Evolutionary conservation across 2,888 invertebrate genomes (phyloP).

Genomic region (Atethmia centrago): DNA sequence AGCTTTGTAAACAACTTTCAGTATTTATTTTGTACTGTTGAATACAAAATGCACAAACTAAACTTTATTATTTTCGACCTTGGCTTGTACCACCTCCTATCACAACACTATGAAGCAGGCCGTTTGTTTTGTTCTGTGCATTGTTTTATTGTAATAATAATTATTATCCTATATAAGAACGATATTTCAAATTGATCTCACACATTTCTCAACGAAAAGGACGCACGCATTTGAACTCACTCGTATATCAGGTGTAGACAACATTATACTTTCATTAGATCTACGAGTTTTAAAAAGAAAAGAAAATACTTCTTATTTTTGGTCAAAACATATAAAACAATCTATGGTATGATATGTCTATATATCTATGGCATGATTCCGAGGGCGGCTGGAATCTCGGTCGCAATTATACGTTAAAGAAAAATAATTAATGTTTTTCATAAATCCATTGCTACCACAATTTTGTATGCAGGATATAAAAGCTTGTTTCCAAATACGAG

Average conservation of each 20-base stretch:
- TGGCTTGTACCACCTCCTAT: no score
- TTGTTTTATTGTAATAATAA: no score
- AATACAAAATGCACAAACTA: no score
- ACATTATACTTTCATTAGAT: conserved; percentile 31
- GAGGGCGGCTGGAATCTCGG: not conserved
- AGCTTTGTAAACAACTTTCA: no score
- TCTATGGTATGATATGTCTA: conserved; percentile 29
- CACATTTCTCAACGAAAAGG: no score
- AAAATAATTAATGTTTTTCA: conserved; percentile 2
- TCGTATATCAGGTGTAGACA: conserved; percentile 43
- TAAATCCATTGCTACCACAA: conserved; percentile 36
- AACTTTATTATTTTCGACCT: no score
- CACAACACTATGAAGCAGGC: no score
- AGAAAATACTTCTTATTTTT: not conserved
- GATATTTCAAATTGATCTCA: no score
- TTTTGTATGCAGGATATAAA: conserved; percentile 40
- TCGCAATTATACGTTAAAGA: conserved; percentile 7
- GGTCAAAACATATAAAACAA: not conserved
- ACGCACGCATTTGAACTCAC: conserved; percentile 30
- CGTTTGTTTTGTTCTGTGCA: no score
- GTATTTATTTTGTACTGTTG: no score
- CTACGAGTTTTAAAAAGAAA: not conserved
- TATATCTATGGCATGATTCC: conserved; percentile 21
- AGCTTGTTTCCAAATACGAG: conserved; percentile 45
- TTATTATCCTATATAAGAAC: no score